Evolutionary conservation across 2,113 vertebrate species (phyloP).

Genomic region (Odontophorus gujanensis): DNA sequence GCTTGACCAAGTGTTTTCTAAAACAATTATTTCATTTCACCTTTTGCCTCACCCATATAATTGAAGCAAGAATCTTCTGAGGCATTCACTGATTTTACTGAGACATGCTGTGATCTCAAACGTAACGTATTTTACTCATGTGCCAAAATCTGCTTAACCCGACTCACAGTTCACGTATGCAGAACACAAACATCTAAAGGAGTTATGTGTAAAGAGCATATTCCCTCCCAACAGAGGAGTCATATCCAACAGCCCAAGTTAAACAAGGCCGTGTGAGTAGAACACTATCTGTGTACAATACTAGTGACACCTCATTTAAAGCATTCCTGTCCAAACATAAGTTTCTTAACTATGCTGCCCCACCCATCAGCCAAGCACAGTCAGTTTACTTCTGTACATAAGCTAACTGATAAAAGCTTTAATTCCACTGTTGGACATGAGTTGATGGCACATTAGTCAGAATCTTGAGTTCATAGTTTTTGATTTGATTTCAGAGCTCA

Average conservation of each 20-base stretch:
- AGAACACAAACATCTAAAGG: not conserved
- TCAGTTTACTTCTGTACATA: not conserved
- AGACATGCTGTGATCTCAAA: not conserved
- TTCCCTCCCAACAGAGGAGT: not conserved
- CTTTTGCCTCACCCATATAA: not conserved
- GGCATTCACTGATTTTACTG: not conserved
- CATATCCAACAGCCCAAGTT: not conserved
- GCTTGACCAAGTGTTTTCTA: not conserved
- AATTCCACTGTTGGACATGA: not conserved
- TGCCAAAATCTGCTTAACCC: not conserved
- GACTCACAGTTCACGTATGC: not conserved
- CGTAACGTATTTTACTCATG: not conserved
- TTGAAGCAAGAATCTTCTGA: not conserved
- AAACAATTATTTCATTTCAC: not conserved
- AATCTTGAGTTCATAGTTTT: not conserved
- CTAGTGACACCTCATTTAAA: not conserved
- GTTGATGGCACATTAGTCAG: constrained; percentile 16
- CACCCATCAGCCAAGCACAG: not conserved
- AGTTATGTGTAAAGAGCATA: not conserved
- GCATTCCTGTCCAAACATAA: not conserved
- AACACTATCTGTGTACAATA: not conserved
- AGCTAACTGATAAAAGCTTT: not conserved
- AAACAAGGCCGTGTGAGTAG: fast-evolving
- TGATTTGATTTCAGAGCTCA: constrained; percentile 14
- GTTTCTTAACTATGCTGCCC: too few relatives aligned